These are phyloP conservation scores for Horisme vitalbata DNA, from an alignment of 2,888 invertebrate species.

Conservation along the genomic window DNA sequence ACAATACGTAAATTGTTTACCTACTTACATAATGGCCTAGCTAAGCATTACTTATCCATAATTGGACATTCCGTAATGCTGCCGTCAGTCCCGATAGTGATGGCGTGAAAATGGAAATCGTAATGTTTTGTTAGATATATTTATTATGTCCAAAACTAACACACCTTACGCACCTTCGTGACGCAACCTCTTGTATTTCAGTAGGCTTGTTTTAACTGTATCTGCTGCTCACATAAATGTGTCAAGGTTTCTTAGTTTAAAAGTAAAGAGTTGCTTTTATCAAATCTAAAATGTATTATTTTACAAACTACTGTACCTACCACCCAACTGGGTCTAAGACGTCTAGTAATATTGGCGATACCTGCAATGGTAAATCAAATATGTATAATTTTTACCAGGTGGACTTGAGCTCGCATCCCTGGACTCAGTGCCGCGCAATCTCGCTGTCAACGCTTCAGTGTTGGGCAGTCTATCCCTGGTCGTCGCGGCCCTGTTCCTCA, in stretches of 20 bases:
- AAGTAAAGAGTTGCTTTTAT: too few relatives aligned
- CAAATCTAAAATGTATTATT: too few relatives aligned
- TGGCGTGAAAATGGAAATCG: constrained; percentile 16
- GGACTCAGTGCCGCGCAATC: constrained; percentile 86
- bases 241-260: constrained; percentile 8
- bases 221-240: too few relatives aligned
- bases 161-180: constrained; percentile 17
- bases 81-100: constrained; percentile 8
- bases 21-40: too few relatives aligned
- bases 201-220: constrained; percentile 4
- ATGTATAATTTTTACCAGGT: constrained; percentile 62
- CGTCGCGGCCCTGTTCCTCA: constrained; percentile 86
- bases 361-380: too few relatives aligned
- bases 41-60: background rate
- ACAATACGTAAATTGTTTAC: too few relatives aligned
- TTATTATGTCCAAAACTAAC: constrained; percentile 14
- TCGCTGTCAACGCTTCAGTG: constrained; percentile 88
- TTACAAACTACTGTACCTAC: too few relatives aligned
- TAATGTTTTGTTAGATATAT: constrained; percentile 17
- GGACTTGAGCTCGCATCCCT: constrained; percentile 87
- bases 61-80: constrained; percentile 5
- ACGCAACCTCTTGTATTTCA: constrained; percentile 12
- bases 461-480: constrained; percentile 86
- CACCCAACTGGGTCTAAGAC: too few relatives aligned
- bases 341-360: too few relatives aligned